Base-by-base conservation (phyloP, 1,140 invertebrate genomes). In the Leptinotarsa texana region DNA sequence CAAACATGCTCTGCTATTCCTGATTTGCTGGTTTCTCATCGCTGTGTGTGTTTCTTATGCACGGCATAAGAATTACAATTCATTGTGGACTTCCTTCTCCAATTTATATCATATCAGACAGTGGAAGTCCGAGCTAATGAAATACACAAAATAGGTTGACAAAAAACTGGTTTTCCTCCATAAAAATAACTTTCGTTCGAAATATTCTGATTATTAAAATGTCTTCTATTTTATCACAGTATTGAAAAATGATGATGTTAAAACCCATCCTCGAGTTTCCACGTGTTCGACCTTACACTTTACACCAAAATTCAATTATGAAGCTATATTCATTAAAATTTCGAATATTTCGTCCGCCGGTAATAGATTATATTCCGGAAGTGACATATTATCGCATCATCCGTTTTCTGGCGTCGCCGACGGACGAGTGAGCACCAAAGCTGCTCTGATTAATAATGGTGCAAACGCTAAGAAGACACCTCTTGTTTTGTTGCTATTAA, bases 401-500 rank as follows among this genome's bases (percentile, higher is more conserved):
- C 51, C 51, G 3, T 57, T 57, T 57, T 57, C 51, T 18, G 33
- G 33, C 33, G 33, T 42, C 8, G 33, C 33, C 8, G 33, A 42
- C 33, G 61, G 61, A 63, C n/a, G 22, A 63, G 61, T 4, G 22
- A 66, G 22, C 15, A 24, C 15, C 17, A 3, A 13, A 18, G 15
- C 2, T 17, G 2, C 42, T 71, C 66, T 78, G 77, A 78, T 75
- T 75, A 78, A 78, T 78, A 75, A 76, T 61, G 63, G 49, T 57
- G 51, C 51, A 74, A 63, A 76, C 72, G 57, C 74, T 70, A 76
- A 76, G 75, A 74, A 76, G 74, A 73, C 74, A 78, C 72, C 77
- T 75, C 74, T 78, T 78, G 72, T 78, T 78, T 75, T 76, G 63
- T 75, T 57, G 17, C 51, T 76, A 78, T 78, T 78, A 78, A 78